Evolutionary conservation across 1,140 invertebrate species (phyloP), one percentile per base, ranked within the genome.

Genomic region (Drosophila bifasciata): DNA sequence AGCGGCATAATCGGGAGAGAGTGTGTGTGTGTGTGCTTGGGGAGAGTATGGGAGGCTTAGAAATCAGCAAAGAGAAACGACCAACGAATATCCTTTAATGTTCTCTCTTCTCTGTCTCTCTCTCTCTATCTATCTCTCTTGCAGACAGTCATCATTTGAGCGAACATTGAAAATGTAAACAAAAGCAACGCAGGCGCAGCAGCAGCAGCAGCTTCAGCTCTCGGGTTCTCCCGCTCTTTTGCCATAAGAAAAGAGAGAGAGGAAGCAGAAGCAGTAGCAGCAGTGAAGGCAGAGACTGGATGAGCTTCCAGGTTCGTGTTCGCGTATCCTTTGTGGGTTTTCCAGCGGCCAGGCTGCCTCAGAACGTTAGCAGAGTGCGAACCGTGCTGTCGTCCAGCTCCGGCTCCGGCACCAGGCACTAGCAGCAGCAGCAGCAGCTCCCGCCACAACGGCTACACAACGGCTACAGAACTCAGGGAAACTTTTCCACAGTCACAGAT

Each of bases 181-280:
- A 86, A 86, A 81, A 74, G 69, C 59, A 72, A 80, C 81, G 81
- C 81, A 88, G 61, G 81, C 81, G 81, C 81, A 85, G 60, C 79
- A 83, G 50, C 75, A 60, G 13, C 66, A 66, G 28, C 70, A 56
- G 63, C 50, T 59, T 64, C 52, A 49, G 57, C 41, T 56, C 39
- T 76, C 45, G 28, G 28, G 8, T 11, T 66, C 51, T 71, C 67
- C 50, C 71, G 56, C 62, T 73, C 72, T 74, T 57, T 60, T 8
- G 56, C 16, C 13, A 32, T n/a, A 25, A 25, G 44, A 36, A 25
- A 52, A 36, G 4, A 17, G 11, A 28, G 28, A 50, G 49, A 53
- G 59, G 21, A 23, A 52, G 9, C 13, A 61, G 36, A 13, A 45
- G 48, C 64, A 25, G 23, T 6, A 25, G 32, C 32, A 36, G 32